Conservation (phyloP, 2,888 invertebrate species). For the Eupithecia vulgata region DNA sequence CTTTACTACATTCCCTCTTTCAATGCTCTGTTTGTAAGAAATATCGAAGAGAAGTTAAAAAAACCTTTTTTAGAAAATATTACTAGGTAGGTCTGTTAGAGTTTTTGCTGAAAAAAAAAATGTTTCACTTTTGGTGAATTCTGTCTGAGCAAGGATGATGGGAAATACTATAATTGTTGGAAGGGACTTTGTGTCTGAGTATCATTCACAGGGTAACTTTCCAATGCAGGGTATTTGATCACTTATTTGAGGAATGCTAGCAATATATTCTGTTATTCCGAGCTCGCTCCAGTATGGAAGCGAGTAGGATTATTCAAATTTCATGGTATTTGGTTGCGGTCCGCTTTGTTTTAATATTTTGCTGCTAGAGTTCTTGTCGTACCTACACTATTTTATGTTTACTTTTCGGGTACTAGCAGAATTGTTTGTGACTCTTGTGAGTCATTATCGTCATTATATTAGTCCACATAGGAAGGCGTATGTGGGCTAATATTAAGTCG, state of each 20-base stretch:
- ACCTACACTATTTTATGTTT: slow-evolving; percentile 3
- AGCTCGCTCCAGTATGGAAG: slow-evolving; percentile 44
- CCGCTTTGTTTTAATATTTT: slow-evolving; percentile 56
- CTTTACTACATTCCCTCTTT: neutral
- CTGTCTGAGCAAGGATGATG: neutral
- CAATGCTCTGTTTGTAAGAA: neutral
- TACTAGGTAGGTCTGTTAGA: neutral
- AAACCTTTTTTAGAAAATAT: neutral
- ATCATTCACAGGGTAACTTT: neutral
- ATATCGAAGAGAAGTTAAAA: neutral
- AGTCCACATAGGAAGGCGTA: too few relatives aligned
- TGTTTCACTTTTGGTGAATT: neutral
- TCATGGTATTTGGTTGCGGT: slow-evolving; percentile 56
- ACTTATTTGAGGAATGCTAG: slow-evolving; percentile 30
- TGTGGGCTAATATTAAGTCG: too few relatives aligned
- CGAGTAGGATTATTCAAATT: slow-evolving; percentile 65
- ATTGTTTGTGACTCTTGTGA: neutral
- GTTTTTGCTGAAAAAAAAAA: neutral
- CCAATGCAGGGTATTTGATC: slow-evolving; percentile 17
- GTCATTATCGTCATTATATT: too few relatives aligned
- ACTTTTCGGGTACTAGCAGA: neutral
- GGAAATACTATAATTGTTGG: neutral
- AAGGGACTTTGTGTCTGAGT: neutral
- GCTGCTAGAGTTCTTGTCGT: slow-evolving; percentile 28
- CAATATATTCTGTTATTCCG: slow-evolving; percentile 52